phyloP scores from a whole-genome alignment of 2,797 vertebrate species.

The Darevskia nairensis region DNA sequence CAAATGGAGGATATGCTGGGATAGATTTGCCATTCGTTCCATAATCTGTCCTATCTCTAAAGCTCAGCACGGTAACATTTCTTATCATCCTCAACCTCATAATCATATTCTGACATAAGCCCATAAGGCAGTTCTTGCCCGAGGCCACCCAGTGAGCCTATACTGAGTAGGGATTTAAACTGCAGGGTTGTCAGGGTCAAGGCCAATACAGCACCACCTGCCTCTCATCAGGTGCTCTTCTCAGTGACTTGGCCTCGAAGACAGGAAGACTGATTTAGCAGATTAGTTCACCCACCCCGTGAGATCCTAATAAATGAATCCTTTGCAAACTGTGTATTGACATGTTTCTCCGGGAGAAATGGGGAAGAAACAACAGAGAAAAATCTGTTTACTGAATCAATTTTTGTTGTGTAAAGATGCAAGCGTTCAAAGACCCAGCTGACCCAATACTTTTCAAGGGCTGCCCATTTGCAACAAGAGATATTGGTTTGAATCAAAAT shows the following conservation, averaged over 20 bases:
- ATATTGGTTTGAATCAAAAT: neutral
- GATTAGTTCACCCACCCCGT: neutral
- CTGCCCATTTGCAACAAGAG: neutral
- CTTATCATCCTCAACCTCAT: neutral
- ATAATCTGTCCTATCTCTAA: neutral
- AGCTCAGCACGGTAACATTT: neutral
- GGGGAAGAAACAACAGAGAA: neutral
- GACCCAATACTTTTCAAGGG: neutral
- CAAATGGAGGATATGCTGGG: neutral
- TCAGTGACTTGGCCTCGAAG: neutral
- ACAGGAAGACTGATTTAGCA: slow-evolving; percentile 9
- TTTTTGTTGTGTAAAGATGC: slow-evolving; percentile 7
- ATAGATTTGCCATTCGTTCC: neutral
- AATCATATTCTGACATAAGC: neutral
- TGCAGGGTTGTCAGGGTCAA: neutral
- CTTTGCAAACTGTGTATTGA: slow-evolving; percentile 15
- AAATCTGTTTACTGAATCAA: slow-evolving; percentile 18
- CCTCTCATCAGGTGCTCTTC: neutral
- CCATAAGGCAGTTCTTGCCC: neutral
- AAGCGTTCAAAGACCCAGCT: neutral
- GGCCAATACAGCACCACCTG: neutral
- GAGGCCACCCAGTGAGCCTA: neutral
- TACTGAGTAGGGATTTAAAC: neutral
- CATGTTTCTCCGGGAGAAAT: neutral
- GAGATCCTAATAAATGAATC: slow-evolving; percentile 26